Evolutionary conservation across 2,888 invertebrate genomes (phyloP).

Genomic region (Plusia festucae): DNA sequence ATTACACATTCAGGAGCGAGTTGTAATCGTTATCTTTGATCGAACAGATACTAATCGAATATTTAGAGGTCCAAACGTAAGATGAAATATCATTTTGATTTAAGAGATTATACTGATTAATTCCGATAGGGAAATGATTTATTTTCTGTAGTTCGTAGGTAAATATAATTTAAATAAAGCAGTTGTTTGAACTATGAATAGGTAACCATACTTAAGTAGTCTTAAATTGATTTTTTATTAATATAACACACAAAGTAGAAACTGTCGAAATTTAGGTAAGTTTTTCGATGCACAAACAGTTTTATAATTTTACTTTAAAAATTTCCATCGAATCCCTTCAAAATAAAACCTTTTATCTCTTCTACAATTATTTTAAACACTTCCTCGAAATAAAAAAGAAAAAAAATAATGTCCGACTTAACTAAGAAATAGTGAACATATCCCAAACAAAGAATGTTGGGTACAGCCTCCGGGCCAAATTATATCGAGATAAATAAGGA

Average conservation of each 20-base stretch:
- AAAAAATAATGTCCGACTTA: conserved; percentile 18
- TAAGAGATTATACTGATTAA: conserved; percentile 12
- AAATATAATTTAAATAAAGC: no score
- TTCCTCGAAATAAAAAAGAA: background rate
- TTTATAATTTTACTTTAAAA: no score
- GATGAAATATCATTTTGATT: conserved; percentile 11
- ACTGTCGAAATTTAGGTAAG: no score
- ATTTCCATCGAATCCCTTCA: background rate
- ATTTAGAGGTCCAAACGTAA: conserved; percentile 28
- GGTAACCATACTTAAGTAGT: no score
- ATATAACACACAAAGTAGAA: no score
- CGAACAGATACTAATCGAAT: conserved; percentile 11
- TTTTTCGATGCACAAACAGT: no score
- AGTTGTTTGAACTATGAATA: no score
- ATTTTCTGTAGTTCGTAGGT: background rate
- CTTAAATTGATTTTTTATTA: no score
- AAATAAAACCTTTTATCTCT: no score
- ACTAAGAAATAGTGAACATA: conserved; percentile 40
- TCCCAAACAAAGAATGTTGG: conserved; percentile 73
- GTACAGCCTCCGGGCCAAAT: conserved; percentile 80
- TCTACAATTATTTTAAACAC: background rate
- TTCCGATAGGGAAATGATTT: background rate
- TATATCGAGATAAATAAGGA: conserved; percentile 81
- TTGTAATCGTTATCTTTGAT: conserved; percentile 20
- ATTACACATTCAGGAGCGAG: conserved; percentile 1